Evolutionary conservation across 92 coral and sea anemone species (phyloP), one percentile per base, ranked within the genome.

Genomic region (Paramuricea clavata): DNA sequence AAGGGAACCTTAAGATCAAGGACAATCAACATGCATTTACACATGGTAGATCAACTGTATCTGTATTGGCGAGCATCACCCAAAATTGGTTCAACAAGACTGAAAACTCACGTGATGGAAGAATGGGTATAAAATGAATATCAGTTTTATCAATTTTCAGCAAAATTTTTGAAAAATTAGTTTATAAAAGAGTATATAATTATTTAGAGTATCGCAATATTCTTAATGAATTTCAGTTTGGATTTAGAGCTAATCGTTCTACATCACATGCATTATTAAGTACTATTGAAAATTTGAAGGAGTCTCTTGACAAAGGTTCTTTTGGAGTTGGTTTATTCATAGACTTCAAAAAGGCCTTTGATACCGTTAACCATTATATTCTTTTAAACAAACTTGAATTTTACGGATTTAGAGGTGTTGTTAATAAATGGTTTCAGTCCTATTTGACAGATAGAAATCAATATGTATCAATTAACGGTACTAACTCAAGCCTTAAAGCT

Each of bases 391-490:
- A 62, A 62, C 28, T 62, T 2, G 32, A 62, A 19, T 25, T 8
- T 62, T 62, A 62, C n/a, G 71, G 71, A 62, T 13, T 65, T 21
- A 17, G 72, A 65, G 41, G 60, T 22, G 23, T 52, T 21, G 41
- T 28, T 13, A 28, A 28, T 33, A 25, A 65, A 17, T 65, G 72
- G 35, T 65, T 33, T 33, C 28, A 28, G 23, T 65, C 72, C 3
- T 65, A 21, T 23, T 21, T 65, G 33, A n/a, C 34, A 13, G 33
- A 33, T 8, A 65, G 72, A 65, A 65, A 10, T 13, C 72, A 65
- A 65, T 65, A 13, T 65, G 72, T 65, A 13, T 21, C 72, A 65
- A 15, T 65, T 65, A 33, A 65, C 23, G 41, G 41, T 28, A 6
- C 15, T 21, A 65, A 27, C 25, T 65, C 72, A 27, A 15, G 17